phyloP scores from a whole-genome alignment of 2,797 vertebrate species.

The Malurus splendens region DNA sequence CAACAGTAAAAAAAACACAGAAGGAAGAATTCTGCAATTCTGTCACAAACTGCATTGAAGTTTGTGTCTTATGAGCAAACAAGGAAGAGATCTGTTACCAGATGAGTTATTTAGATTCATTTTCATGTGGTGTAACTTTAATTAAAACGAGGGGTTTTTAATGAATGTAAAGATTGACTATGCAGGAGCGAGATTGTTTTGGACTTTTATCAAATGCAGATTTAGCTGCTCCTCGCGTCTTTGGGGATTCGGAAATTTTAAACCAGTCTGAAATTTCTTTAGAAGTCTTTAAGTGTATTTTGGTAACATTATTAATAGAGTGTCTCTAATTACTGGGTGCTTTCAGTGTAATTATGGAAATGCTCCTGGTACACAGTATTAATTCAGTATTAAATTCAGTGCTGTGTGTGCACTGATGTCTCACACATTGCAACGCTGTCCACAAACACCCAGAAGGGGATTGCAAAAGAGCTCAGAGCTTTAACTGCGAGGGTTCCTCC shows the following conservation, averaged over 20 bases:
- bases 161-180: slow-evolving; percentile 4
- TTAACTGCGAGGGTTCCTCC: not conserved
- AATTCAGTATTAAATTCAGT: not conserved
- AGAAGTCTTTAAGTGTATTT: slow-evolving; percentile 36
- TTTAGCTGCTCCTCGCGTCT: not conserved
- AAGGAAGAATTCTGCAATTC: not conserved
- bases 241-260: slow-evolving; percentile 26
- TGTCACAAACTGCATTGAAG: not conserved
- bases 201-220: slow-evolving; percentile 22
- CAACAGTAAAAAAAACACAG: not conserved
- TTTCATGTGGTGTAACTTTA: not conserved
- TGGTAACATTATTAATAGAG: slow-evolving; percentile 50
- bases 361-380: not conserved
- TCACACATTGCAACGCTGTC: not conserved
- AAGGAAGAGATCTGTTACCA: not conserved
- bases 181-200: not conserved
- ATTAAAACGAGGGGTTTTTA: not conserved
- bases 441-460: not conserved
- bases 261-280: slow-evolving; percentile 43
- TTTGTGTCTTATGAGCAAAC: not conserved
- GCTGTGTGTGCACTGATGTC: not conserved
- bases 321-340: slow-evolving; percentile 36
- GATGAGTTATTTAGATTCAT: not conserved
- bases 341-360: slow-evolving; percentile 43
- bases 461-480: not conserved